A percentile compares a stretch with the other conserved stretches of the same genome.
Conservation (phyloP, 2,113 vertebrate genomes). For the Antechinus flavipes region DNA sequence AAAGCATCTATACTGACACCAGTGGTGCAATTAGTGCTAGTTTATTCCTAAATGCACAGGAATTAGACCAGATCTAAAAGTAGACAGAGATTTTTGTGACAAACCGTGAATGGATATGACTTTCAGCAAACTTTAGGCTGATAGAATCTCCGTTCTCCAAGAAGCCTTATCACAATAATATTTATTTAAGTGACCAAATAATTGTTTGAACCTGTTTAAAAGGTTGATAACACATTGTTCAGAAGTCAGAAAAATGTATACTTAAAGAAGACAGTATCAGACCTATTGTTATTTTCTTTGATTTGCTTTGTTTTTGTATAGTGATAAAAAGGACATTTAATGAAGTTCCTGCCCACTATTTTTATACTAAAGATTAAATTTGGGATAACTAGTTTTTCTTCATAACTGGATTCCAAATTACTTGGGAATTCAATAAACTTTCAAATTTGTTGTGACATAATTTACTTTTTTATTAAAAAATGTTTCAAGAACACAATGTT, state of each 20-base stretch:
- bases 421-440: slow-evolving; percentile 82
- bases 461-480: too few species aligned
- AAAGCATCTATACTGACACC: too few species aligned
- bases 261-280: not conserved
- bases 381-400: slow-evolving; percentile 57
- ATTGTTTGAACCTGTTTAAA: too few species aligned
- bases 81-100: too few species aligned
- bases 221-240: not conserved
- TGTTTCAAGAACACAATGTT: not conserved
- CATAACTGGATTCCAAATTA: slow-evolving; percentile 77
- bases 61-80: too few species aligned
- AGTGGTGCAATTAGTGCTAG: too few species aligned
- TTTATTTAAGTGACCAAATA: too few species aligned
- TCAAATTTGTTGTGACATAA: slow-evolving; percentile 53
- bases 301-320: not conserved
- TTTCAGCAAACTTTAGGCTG: too few species aligned
- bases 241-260: not conserved
- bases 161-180: too few species aligned
- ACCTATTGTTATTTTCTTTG: not conserved
- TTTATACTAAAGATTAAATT: slow-evolving; percentile 76
- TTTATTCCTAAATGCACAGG: too few species aligned
- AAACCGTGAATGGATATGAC: too few species aligned
- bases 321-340: slow-evolving; percentile 68
- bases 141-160: too few species aligned
- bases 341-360: slow-evolving; percentile 70